A percentile compares a stretch with the other conserved stretches of the same genome.
Evolutionary conservation across 92 coral and sea anemone genomes (phyloP).

Genomic region (Porites lobata): DNA sequence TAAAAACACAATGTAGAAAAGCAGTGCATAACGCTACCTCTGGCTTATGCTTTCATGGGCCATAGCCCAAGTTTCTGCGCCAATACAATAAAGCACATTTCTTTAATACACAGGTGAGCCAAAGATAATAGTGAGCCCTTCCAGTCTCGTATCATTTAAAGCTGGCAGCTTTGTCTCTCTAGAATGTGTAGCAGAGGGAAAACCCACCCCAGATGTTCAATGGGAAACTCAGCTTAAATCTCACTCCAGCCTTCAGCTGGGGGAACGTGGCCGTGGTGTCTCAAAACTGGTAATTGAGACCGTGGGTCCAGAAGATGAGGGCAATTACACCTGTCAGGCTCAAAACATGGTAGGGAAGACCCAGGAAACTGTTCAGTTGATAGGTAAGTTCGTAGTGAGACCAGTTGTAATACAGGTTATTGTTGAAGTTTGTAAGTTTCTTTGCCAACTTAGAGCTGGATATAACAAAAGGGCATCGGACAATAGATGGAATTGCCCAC

Average conservation of each 20-base stretch:
- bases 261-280: slow-evolving; percentile 63
- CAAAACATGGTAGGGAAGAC: slow-evolving; percentile 67
- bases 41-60: too few species aligned
- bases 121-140: slow-evolving; percentile 75
- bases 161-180: slow-evolving; percentile 79
- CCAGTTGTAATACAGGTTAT: too few species aligned
- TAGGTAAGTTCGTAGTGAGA: slow-evolving; percentile 43
- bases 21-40: too few species aligned
- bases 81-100: not conserved
- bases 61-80: too few species aligned
- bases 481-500: too few species aligned
- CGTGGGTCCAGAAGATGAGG: slow-evolving; percentile 64
- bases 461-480: too few species aligned
- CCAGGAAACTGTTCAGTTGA: slow-evolving; percentile 53
- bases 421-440: too few species aligned
- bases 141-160: slow-evolving; percentile 74
- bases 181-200: slow-evolving; percentile 79
- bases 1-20: too few species aligned
- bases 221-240: slow-evolving; percentile 68
- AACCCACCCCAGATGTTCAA: slow-evolving; percentile 75
- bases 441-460: too few species aligned
- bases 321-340: slow-evolving; percentile 79
- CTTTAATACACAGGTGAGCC: slow-evolving; percentile 72
- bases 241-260: slow-evolving; percentile 48
- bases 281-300: slow-evolving; percentile 70